Percentiles rank a stretch among this genome's conserved stretches.
phyloP scores from a whole-genome alignment of 2,113 vertebrate species.

The Gorilla gorilla region DNA sequence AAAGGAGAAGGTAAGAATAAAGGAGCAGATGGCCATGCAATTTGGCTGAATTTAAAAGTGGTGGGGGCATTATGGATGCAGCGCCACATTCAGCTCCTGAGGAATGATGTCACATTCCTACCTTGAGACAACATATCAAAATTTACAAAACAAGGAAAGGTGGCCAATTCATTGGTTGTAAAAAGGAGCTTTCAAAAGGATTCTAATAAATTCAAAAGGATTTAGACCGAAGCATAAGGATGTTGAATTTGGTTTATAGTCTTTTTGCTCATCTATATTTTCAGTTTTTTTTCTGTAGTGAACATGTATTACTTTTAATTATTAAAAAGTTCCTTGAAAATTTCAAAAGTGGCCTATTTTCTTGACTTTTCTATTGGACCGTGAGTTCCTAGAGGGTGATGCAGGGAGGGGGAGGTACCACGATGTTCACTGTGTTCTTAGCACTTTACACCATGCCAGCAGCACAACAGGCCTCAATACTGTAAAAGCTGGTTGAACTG shows the following conservation, averaged over 20 bases:
- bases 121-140: background rate
- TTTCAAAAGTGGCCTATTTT: background rate
- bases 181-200: background rate
- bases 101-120: background rate
- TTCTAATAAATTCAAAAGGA: background rate
- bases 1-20: background rate
- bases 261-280: background rate
- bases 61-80: background rate
- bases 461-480: background rate
- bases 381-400: background rate
- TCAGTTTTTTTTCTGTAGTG: background rate
- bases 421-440: background rate
- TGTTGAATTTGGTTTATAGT: background rate
- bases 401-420: rapidly evolving
- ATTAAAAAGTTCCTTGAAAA: background rate
- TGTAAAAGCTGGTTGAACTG: background rate
- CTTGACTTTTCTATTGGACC: background rate
- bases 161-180: background rate
- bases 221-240: background rate
- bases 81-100: background rate
- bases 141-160: background rate
- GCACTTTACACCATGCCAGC: background rate
- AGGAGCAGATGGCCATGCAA: background rate
- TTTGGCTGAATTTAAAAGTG: background rate
- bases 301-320: background rate